phyloP scores from a whole-genome alignment of 2,113 vertebrate genomes.

The mouse (Mus musculus) region GRCm39 chr8:107577501-107578000 shows the following conservation, averaged over 20 bases:
- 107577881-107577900: neutral
- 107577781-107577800: neutral
- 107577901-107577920: neutral
- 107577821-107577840: neutral
- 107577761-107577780: constrained; percentile 2
- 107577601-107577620: neutral
- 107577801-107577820: too few relatives aligned
- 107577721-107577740: neutral
- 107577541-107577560: neutral
- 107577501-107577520: neutral
- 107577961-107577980: neutral
- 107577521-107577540: constrained; percentile 8
- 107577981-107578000: neutral
- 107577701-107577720: neutral
- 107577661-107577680: neutral
- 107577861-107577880: neutral
- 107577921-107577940: neutral
- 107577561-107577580: neutral
- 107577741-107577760: constrained; percentile 22
- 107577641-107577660: neutral
- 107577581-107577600: neutral
- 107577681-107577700: neutral
- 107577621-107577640: neutral
- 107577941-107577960: neutral
- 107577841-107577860: neutral